Evolutionary conservation across 1,140 invertebrate species (phyloP).

Genomic region (Onthophagus taurus): DNA sequence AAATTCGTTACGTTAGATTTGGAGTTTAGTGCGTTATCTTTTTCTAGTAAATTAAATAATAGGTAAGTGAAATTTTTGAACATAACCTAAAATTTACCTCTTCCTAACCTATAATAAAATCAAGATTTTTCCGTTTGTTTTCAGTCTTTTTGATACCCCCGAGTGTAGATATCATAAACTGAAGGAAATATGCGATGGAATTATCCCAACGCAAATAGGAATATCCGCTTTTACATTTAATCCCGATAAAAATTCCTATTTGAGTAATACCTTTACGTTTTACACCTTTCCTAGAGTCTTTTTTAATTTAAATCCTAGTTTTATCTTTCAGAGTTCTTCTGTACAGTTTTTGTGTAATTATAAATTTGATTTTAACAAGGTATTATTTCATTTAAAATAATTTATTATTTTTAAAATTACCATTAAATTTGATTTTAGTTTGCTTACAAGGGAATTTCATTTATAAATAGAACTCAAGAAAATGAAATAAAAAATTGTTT

Average conservation of each 20-base stretch:
- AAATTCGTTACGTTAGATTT: slow-evolving; percentile 30
- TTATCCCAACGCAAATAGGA: slow-evolving; percentile 54
- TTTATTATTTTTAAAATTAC: no score
- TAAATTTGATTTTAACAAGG: slow-evolving; percentile 70
- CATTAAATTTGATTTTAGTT: slow-evolving; percentile 55
- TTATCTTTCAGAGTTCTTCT: slow-evolving; percentile 52
- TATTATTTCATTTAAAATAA: slow-evolving; percentile 36
- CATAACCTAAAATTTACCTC: neutral
- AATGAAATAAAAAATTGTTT: slow-evolving; percentile 41
- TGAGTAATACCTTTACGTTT: slow-evolving; percentile 53
- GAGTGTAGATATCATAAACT: slow-evolving; percentile 52
- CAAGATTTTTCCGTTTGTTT: no score
- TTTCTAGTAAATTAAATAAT: slow-evolving; percentile 19
- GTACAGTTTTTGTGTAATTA: slow-evolving; percentile 53
- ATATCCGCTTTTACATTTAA: slow-evolving; percentile 51
- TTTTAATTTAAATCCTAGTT: slow-evolving; percentile 46
- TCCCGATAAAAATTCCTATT: slow-evolving; percentile 45
- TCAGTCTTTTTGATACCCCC: slow-evolving; percentile 59
- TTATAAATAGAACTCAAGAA: slow-evolving; percentile 50
- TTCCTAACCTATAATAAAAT: slow-evolving; percentile 15
- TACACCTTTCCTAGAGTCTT: slow-evolving; percentile 54
- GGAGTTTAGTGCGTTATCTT: slow-evolving; percentile 33
- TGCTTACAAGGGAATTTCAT: slow-evolving; percentile 55
- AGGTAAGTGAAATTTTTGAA: slow-evolving; percentile 21
- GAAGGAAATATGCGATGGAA: slow-evolving; percentile 45